Base-by-base conservation (phyloP, 2,888 invertebrate species). In the Horisme vitalbata region DNA sequence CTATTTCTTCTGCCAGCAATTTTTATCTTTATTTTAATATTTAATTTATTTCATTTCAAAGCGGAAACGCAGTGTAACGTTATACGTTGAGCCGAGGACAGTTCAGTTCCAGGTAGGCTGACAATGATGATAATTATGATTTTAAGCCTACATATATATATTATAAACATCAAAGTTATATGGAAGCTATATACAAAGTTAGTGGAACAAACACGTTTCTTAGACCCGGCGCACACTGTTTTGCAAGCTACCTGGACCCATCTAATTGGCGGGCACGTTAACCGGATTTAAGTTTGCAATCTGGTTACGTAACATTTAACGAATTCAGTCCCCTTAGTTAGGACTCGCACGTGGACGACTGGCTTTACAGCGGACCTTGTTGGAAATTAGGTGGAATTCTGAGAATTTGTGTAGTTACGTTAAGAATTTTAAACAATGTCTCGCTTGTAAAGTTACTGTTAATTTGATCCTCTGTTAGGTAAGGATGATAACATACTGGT, bases 231-330 rank as follows among this genome's bases (percentile, higher is more conserved):
- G 47, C 49, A 51, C 54, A 43, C 46, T 41, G 53, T 45, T 48
- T 47, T 24, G 51, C 36, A 46, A 52, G 44, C 52, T 77, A 84
- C 83, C 83, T 83, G 73, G 43, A 54, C 63, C 65, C 54, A 52
- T 67, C 75, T 83, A 81, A 83, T 84, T 84, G 79, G 74, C 63
- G 68, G 68, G 70, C 57, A 70, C 75, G 71, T 65, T 83, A 84
- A 84, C 71, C 59, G 72, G 81, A 79, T 84, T 85, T 79, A 83
- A 83, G 78, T 82, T 83, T 65, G 68, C 39, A 79, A 83, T 79
- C 77, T 70, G 75, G 79, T 82, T 84, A 79, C 75, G 78, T 75
- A 71, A 76, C 78, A 74, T 72, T 80, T 79, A 83, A 83, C 78
- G 75, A 83, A 83, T 81, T 75, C 76, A 72, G 75, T 68, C 75